Percentiles rank a stretch among this genome's conserved stretches.
phyloP scores from a whole-genome alignment of 2,888 invertebrate genomes.

The Cetonia aurata region DNA sequence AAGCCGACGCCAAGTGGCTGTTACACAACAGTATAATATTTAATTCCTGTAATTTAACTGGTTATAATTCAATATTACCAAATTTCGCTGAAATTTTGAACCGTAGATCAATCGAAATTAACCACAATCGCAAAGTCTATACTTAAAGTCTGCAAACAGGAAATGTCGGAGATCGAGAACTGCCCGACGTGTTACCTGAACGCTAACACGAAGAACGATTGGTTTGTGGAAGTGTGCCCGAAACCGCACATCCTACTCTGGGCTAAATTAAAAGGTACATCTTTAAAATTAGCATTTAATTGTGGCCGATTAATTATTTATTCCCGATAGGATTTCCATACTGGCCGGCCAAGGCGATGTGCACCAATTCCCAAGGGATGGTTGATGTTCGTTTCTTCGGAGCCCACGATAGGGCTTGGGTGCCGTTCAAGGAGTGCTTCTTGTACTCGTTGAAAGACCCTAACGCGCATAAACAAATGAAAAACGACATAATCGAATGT shows the following conservation, averaged over 20 bases:
- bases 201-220: slow-evolving; percentile 85
- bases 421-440: slow-evolving; percentile 85
- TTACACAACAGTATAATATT: slow-evolving; percentile 93
- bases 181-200: slow-evolving; percentile 93
- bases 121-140: slow-evolving; percentile 83
- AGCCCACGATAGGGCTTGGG: slow-evolving; percentile 94
- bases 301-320: neutral
- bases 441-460: slow-evolving; percentile 84
- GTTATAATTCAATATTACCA: slow-evolving; percentile 57
- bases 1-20: slow-evolving; percentile 94
- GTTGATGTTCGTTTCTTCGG: slow-evolving; percentile 97
- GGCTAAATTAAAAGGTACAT: slow-evolving; percentile 90
- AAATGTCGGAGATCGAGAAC: slow-evolving; percentile 92
- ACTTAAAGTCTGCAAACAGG: slow-evolving; percentile 87
- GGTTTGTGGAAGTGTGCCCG: slow-evolving; percentile 94
- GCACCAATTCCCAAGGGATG: slow-evolving; percentile 71
- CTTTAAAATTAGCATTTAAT: neutral
- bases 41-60: slow-evolving; percentile 78
- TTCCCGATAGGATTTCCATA: slow-evolving; percentile 82
- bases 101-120: slow-evolving; percentile 80
- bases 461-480: slow-evolving; percentile 73
- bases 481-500: slow-evolving; percentile 73
- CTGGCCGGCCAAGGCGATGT: slow-evolving; percentile 97
- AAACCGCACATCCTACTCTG: slow-evolving; percentile 92
- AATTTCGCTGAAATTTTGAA: neutral